These are phyloP conservation scores for Drosophila willistoni DNA, from an alignment of 1,140 invertebrate species.

Conservation along the genomic window DNA sequence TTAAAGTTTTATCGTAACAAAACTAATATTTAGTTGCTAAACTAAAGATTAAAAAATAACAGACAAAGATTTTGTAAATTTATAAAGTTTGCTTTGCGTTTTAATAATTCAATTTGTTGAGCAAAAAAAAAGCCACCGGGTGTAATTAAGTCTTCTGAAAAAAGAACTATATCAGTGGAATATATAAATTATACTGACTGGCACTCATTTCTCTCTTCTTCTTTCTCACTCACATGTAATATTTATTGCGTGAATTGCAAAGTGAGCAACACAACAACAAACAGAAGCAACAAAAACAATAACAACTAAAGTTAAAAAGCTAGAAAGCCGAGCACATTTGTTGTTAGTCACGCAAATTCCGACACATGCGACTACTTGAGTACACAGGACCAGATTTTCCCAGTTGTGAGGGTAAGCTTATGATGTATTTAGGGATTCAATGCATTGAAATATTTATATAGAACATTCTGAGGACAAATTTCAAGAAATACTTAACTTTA, in stretches of 20 bases:
- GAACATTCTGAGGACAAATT: too few species aligned
- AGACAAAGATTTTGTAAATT: too few species aligned
- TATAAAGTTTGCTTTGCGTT: neutral
- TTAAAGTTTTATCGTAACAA: neutral
- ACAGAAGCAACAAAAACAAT: conserved; percentile 7
- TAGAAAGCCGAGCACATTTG: conserved; percentile 34
- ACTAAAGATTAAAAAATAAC: neutral
- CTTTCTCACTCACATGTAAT: conserved; percentile 3
- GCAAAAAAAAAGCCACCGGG: neutral
- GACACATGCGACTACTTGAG: neutral
- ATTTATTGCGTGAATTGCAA: conserved; percentile 21
- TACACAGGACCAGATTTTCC: neutral
- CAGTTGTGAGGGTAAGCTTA: neutral
- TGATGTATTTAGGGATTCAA: too few species aligned
- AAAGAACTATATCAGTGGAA: neutral
- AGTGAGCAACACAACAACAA: conserved; percentile 15
- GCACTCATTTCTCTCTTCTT: too few species aligned
- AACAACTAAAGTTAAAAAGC: conserved; percentile 46
- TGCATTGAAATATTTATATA: too few species aligned
- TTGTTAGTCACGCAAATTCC: conserved; percentile 58
- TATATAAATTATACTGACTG: neutral
- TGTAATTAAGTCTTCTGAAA: neutral
- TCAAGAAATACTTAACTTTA: too few species aligned
- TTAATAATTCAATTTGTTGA: conserved; percentile 2
- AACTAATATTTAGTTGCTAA: too few species aligned